Evolutionary conservation across 2,113 vertebrate species (phyloP).

Genomic region (Mesoclemmys tuberculata): DNA sequence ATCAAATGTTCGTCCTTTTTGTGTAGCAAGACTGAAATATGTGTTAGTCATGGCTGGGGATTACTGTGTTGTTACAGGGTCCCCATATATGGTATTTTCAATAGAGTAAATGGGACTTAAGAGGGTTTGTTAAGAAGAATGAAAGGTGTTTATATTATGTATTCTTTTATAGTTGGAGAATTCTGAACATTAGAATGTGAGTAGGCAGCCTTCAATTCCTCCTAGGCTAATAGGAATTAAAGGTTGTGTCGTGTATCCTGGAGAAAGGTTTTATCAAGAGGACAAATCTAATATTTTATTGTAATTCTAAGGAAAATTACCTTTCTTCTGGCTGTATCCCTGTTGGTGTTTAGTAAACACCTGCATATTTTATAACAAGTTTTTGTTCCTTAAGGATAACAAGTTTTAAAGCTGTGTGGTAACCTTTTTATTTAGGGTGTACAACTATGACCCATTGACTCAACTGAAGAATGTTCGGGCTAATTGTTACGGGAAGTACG

Average conservation of each 20-base stretch:
- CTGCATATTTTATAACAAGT: not conserved
- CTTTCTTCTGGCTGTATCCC: accelerated
- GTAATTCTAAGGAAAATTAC: too few relatives aligned
- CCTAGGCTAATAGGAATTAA: not conserved
- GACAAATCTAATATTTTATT: too few relatives aligned
- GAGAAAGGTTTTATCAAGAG: too few relatives aligned
- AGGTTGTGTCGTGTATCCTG: accelerated
- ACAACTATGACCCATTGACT: conserved; percentile 93
- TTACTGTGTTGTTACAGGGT: not conserved
- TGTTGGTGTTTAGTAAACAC: not conserved
- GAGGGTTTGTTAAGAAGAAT: not conserved
- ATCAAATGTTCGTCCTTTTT: not conserved
- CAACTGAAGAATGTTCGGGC: conserved; percentile 89
- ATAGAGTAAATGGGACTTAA: not conserved
- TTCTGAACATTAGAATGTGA: not conserved
- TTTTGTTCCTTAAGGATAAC: not conserved
- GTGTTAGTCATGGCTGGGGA: not conserved
- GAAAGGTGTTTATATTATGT: not conserved
- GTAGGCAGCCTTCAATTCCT: not conserved
- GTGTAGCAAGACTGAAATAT: accelerated
- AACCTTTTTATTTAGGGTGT: conserved; percentile 81
- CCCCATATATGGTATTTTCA: not conserved
- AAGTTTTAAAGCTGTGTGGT: not conserved
- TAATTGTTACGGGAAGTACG: conserved; percentile 91
- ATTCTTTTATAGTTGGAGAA: not conserved